A percentile compares a stretch with the other conserved stretches of the same genome.
Conservation (phyloP, 2,888 invertebrate species). For the Dicyrtoma fusca region DNA sequence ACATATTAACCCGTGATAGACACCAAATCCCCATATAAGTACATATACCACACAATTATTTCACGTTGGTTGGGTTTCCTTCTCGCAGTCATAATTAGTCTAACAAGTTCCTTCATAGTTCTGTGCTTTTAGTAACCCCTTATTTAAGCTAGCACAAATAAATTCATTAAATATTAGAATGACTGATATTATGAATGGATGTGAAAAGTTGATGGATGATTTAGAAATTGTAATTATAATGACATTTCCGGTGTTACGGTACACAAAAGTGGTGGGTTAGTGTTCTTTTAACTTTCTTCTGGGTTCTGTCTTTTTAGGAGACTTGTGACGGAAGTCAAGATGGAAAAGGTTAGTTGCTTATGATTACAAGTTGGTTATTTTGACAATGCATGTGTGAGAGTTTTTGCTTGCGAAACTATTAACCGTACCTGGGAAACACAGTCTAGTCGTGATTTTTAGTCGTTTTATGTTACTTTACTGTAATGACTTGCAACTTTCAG, state of each 20-base stretch:
- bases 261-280: slow-evolving; percentile 19
- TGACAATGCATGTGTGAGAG: background rate
- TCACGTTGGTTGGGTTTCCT: too few species aligned
- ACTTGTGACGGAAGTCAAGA: slow-evolving; percentile 45
- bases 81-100: too few species aligned
- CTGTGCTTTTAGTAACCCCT: too few species aligned
- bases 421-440: too few species aligned
- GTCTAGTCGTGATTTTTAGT: background rate
- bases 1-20: too few species aligned
- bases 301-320: slow-evolving; percentile 47
- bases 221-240: background rate
- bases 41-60: too few species aligned
- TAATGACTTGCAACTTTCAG: background rate
- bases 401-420: background rate
- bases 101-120: too few species aligned
- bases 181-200: background rate
- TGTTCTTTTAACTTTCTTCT: slow-evolving; percentile 36
- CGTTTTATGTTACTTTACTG: background rate
- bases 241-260: slow-evolving; percentile 16
- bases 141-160: too few species aligned
- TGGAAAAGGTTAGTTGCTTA: slow-evolving; percentile 45
- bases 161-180: too few species aligned
- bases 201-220: too few species aligned
- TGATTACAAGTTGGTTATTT: slow-evolving; percentile 5
- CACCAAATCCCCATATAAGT: too few species aligned